Percentiles rank a stretch among this genome's conserved stretches.
phyloP scores from a whole-genome alignment of 2,888 invertebrate genomes.

The Quadroppia sp. region DNA sequence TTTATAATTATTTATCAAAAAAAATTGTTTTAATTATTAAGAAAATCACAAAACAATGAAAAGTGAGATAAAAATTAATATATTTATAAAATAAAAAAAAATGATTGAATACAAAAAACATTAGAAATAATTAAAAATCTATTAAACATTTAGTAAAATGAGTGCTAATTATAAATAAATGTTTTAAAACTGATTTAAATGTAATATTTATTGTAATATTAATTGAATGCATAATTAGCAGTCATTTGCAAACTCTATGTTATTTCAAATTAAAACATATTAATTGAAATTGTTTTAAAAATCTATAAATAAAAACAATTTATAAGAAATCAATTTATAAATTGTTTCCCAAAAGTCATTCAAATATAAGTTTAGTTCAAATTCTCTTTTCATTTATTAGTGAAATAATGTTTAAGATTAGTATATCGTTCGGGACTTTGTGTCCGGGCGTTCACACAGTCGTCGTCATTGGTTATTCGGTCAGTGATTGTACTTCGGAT shows the following conservation, averaged over 20 bases:
- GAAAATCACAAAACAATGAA: constrained; percentile 4
- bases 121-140: background rate
- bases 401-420: constrained; percentile 6
- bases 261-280: background rate
- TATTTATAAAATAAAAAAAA: background rate
- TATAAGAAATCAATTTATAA: background rate
- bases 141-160: background rate
- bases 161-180: background rate
- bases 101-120: background rate
- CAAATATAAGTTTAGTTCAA: background rate
- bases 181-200: background rate
- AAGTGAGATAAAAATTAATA: background rate
- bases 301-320: background rate
- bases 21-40: background rate
- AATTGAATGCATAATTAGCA: background rate
- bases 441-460: constrained; percentile 1
- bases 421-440: background rate
- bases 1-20: background rate
- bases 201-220: background rate
- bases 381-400: background rate
- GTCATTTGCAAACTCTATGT: background rate
- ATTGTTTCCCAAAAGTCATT: too few species aligned
- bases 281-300: background rate
- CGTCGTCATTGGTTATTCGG: constrained; percentile 1
- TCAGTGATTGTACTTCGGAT: background rate